phyloP scores from a whole-genome alignment of 2,888 invertebrate genomes.

The Gonocerus acuteangulatus region DNA sequence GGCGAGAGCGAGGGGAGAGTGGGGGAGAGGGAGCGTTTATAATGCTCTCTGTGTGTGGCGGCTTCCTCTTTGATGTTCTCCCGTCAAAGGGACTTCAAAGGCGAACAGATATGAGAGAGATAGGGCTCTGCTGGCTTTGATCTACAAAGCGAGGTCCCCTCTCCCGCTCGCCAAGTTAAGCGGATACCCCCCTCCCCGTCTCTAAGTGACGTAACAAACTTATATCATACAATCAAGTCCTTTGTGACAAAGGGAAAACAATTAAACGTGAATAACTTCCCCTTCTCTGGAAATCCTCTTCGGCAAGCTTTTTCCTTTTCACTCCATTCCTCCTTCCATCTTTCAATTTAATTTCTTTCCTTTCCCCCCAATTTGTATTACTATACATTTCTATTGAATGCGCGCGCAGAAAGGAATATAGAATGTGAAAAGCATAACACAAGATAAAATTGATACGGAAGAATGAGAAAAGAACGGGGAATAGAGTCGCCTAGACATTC shows the following conservation, averaged over 20 bases:
- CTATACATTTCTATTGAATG: no score
- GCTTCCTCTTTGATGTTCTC: conserved; percentile 37
- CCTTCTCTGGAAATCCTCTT: conserved; percentile 42
- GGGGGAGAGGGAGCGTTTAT: conserved; percentile 43
- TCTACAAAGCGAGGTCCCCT: conserved; percentile 33
- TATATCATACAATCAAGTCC: conserved; percentile 38
- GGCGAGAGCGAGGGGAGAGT: conserved; percentile 35
- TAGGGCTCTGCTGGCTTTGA: conserved; percentile 37
- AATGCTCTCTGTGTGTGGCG: conserved; percentile 38
- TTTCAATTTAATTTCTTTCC: conserved; percentile 25
- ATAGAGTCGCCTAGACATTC: no score
- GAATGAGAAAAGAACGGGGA: no score
- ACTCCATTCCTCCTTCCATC: conserved; percentile 27
- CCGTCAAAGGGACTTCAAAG: conserved; percentile 39
- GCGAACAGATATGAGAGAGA: conserved; percentile 39
- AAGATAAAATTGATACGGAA: no score
- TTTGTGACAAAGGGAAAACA: conserved; percentile 38
- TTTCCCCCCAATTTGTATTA: no score
- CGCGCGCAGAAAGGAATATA: no score
- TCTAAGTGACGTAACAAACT: conserved; percentile 40
- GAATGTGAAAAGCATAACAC: no score
- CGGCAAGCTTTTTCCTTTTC: conserved; percentile 34
- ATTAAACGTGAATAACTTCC: conserved; percentile 37
- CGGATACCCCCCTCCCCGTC: conserved; percentile 39
- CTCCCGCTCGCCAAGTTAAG: conserved; percentile 37